Evolutionary conservation across 1,140 invertebrate species (phyloP).

Genomic region (Anthonomus grandis): DNA sequence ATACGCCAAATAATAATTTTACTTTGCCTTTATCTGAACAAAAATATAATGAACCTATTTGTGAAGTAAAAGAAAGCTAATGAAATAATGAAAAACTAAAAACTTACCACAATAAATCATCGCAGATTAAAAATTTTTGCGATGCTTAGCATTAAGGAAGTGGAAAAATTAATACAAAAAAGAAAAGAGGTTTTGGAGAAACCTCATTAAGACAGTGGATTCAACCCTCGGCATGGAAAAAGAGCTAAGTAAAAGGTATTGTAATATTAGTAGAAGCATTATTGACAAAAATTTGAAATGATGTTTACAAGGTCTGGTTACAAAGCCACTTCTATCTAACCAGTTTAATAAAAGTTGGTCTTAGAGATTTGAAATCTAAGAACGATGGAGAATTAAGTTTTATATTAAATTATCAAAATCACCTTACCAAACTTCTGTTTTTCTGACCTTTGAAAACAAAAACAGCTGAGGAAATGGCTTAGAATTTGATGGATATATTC

Average conservation of each 20-base stretch:
- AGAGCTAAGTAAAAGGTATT: not conserved
- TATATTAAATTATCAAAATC: conserved; percentile 16
- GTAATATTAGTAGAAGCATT: too few species aligned
- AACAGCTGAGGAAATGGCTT: conserved; percentile 8
- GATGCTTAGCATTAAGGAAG: too few species aligned
- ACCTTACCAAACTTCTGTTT: conserved; percentile 12
- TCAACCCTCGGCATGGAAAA: not conserved
- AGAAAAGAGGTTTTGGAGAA: too few species aligned
- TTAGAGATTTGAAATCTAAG: not conserved
- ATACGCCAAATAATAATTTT: not conserved
- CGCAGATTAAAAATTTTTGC: not conserved
- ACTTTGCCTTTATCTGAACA: not conserved
- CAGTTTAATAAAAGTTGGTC: not conserved
- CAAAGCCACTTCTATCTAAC: not conserved
- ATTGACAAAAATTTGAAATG: not conserved
- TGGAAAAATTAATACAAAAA: too few species aligned
- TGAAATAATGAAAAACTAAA: not conserved
- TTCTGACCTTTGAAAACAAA: conserved; percentile 8
- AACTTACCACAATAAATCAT: not conserved
- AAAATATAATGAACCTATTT: too few species aligned
- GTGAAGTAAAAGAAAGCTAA: not conserved
- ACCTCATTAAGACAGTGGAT: too few species aligned
- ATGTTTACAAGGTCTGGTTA: not conserved
- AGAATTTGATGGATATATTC: conserved; percentile 38
- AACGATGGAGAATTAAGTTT: not conserved